Conservation (phyloP, 1,140 invertebrate species). For the Drosophila subpulchrella region DNA sequence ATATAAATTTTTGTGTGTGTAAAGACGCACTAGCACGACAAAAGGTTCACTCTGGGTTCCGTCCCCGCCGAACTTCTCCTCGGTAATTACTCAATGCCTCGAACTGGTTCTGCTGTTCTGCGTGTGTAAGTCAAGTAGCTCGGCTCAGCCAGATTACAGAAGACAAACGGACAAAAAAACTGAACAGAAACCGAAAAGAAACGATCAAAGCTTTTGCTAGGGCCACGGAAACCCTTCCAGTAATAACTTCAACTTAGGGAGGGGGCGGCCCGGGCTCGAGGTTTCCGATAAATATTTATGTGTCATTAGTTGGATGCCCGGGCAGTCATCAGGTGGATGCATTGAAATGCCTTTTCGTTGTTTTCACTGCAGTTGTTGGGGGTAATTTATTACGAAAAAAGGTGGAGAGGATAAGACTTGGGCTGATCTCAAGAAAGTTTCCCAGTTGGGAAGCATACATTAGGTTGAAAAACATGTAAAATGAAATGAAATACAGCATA, state of each 20-base stretch:
- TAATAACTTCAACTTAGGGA: constrained; percentile 41
- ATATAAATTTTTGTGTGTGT: constrained; percentile 1
- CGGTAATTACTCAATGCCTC: constrained; percentile 75
- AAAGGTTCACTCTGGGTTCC: constrained; percentile 55
- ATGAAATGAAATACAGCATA: neutral
- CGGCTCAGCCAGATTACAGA: constrained; percentile 72
- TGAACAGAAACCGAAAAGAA: constrained; percentile 27
- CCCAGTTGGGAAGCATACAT: no score
- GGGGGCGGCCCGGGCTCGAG: constrained; percentile 10
- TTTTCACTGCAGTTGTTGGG: neutral
- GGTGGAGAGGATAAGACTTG: neutral
- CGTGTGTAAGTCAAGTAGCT: constrained; percentile 80
- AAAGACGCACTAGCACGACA: constrained; percentile 46
- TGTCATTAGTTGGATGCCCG: constrained; percentile 69
- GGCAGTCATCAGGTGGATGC: constrained; percentile 66
- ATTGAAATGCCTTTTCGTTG: constrained; percentile 59
- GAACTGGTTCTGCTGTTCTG: constrained; percentile 73
- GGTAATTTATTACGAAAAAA: constrained; percentile 26
- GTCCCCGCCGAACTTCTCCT: constrained; percentile 4
- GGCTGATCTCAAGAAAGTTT: no score
- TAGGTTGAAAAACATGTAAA: no score
- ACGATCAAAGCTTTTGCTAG: constrained; percentile 58
- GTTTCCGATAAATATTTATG: constrained; percentile 73
- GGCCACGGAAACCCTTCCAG: constrained; percentile 68
- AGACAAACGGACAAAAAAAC: constrained; percentile 36